phyloP scores from a whole-genome alignment of 1,140 invertebrate genomes.

The Proctacanthus coquilletti region DNA sequence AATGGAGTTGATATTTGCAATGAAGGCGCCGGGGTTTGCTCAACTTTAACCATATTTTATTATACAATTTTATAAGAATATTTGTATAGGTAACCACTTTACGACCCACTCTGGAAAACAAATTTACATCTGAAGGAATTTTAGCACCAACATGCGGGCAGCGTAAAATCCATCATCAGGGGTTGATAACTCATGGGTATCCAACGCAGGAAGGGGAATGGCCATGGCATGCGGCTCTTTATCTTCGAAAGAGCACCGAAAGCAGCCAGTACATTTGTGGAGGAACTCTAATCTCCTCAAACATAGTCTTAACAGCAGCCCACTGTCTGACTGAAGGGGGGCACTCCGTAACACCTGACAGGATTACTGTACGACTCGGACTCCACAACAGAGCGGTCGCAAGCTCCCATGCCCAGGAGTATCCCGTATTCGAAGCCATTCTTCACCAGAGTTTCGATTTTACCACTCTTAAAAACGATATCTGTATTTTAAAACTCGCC shows the following conservation, averaged over 20 bases:
- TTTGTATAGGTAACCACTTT: neutral
- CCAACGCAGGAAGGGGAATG: neutral
- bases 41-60: neutral
- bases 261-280: slow-evolving; percentile 31
- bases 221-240: slow-evolving; percentile 2
- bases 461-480: slow-evolving; percentile 35
- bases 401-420: slow-evolving; percentile 13
- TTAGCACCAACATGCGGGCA: neutral
- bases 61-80: neutral
- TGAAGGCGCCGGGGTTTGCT: neutral
- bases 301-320: neutral
- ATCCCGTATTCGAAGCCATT: slow-evolving; percentile 15
- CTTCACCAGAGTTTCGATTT: neutral
- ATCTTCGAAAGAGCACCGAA: neutral
- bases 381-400: neutral
- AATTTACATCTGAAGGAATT: neutral
- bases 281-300: slow-evolving; percentile 36
- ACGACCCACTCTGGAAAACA: neutral
- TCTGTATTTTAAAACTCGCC: slow-evolving; percentile 42
- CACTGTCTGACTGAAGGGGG: slow-evolving; percentile 1
- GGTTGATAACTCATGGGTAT: neutral
- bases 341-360: neutral
- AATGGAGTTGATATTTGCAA: neutral
- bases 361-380: slow-evolving; percentile 36
- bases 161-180: neutral